A percentile compares a stretch with the other conserved stretches of the same genome.
Conservation (phyloP, 1,140 invertebrate genomes). For the Dryas iulia region DNA sequence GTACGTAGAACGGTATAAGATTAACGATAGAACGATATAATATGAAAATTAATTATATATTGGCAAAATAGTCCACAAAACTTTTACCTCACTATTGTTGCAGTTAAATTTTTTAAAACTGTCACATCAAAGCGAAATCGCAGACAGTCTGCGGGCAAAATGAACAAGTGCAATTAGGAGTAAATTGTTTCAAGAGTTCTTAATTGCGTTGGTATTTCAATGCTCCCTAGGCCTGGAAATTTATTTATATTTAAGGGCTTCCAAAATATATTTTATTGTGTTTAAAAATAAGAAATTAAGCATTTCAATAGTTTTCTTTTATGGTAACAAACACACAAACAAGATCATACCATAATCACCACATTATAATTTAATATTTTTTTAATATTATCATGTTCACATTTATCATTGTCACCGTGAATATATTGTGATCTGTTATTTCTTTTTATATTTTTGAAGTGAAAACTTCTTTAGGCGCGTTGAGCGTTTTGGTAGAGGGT, state of each 20-base stretch:
- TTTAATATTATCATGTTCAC: too few species aligned
- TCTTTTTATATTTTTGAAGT: too few species aligned
- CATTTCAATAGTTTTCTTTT: too few species aligned
- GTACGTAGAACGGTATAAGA: too few species aligned
- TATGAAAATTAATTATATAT: not conserved
- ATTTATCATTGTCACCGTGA: too few species aligned
- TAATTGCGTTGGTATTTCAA: slow-evolving; percentile 40
- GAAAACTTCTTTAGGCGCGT: too few species aligned
- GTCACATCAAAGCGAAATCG: slow-evolving; percentile 33
- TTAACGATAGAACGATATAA: too few species aligned
- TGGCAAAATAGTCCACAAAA: not conserved
- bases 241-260: slow-evolving; percentile 27
- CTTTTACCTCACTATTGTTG: not conserved
- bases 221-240: slow-evolving; percentile 31
- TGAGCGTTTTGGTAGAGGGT: too few species aligned
- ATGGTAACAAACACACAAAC: too few species aligned
- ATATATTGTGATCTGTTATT: too few species aligned
- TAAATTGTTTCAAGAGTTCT: slow-evolving; percentile 39
- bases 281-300: not conserved
- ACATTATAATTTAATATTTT: too few species aligned
- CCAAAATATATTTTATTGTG: not conserved
- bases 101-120: slow-evolving; percentile 15
- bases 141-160: slow-evolving; percentile 37
- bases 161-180: slow-evolving; percentile 39
- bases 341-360: too few species aligned